Evolutionary conservation across 2,888 invertebrate genomes (phyloP).

Genomic region (Chironomus tentans): DNA sequence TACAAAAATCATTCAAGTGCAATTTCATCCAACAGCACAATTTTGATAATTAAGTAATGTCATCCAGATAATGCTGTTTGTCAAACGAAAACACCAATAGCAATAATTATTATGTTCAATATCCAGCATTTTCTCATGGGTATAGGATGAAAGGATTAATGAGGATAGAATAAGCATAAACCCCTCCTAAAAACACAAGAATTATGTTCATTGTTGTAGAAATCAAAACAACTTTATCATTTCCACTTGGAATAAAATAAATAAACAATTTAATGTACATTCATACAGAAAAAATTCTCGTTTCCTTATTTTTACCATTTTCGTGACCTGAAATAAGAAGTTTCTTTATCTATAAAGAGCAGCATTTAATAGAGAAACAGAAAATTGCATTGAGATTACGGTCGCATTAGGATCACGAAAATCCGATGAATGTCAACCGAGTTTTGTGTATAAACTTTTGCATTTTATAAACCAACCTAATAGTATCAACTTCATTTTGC

Average conservation of each 20-base stretch:
- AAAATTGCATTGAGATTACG: constrained; percentile 4
- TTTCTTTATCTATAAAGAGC: not conserved
- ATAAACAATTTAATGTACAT: not conserved
- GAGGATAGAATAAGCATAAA: too few relatives aligned
- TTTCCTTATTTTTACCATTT: not conserved
- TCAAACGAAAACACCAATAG: too few relatives aligned
- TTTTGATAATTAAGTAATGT: too few relatives aligned
- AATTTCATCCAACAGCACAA: too few relatives aligned
- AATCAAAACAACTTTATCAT: constrained; percentile 8
- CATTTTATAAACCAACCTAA: too few relatives aligned
- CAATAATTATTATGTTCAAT: too few relatives aligned
- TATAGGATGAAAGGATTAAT: too few relatives aligned
- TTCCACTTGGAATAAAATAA: constrained; percentile 9
- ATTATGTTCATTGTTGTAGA: not conserved
- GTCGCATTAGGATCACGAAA: constrained; percentile 16
- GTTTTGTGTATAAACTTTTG: not conserved
- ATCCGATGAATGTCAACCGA: constrained; percentile 8
- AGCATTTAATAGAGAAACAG: not conserved
- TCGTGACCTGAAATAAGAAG: not conserved
- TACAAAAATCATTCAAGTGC: too few relatives aligned
- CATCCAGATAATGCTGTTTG: too few relatives aligned
- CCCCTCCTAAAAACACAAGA: too few relatives aligned
- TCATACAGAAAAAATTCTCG: not conserved
- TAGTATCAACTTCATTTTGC: too few relatives aligned
- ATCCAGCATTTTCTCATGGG: too few relatives aligned